Conservation (phyloP, 1,140 invertebrate genomes). For the Luehdorfia chinensis region DNA sequence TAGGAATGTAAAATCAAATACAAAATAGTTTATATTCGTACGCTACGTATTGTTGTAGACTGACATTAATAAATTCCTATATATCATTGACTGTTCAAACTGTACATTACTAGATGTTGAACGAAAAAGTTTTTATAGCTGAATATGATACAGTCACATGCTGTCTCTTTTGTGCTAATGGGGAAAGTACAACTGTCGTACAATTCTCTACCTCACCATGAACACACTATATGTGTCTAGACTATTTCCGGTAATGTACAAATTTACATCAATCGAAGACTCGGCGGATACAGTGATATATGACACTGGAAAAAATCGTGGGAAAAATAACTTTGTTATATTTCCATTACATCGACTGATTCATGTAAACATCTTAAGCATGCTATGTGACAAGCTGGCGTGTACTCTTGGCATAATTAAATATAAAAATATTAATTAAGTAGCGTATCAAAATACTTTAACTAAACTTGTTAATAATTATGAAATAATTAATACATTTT, state of each 20-base stretch:
- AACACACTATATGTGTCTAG: neutral
- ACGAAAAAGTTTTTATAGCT: no score
- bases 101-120: neutral
- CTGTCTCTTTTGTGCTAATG: neutral
- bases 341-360: no score
- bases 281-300: no score
- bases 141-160: no score
- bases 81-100: slow-evolving; percentile 1
- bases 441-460: neutral
- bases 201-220: neutral
- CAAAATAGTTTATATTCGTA: slow-evolving; percentile 12
- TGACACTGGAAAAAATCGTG: no score
- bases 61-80: slow-evolving; percentile 5
- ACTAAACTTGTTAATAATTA: neutral
- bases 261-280: no score
- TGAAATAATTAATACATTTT: neutral
- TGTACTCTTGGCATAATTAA: neutral
- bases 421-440: neutral
- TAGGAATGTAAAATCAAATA: slow-evolving; percentile 14
- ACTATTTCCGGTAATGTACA: neutral
- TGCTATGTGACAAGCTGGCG: neutral
- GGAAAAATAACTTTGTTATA: no score
- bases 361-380: no score
- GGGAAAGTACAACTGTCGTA: neutral
- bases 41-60: neutral